Evolutionary conservation across 2,113 vertebrate genomes (phyloP), one percentile per base, ranked within the genome.

Genomic region (Pan paniscus): DNA sequence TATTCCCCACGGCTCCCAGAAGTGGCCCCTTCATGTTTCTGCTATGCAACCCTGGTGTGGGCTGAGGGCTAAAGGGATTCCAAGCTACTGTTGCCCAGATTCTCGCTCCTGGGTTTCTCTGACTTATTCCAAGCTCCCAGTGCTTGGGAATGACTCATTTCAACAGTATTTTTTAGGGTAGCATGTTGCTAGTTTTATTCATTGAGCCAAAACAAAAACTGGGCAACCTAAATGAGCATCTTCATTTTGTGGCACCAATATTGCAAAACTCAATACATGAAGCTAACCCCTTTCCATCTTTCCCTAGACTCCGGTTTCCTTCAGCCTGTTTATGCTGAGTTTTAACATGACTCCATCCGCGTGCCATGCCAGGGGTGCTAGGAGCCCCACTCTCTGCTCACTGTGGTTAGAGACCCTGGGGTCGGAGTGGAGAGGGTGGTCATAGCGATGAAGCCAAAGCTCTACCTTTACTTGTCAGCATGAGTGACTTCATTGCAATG

Each of bases 381-480:
- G 4, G 8, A 30, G 6, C 35, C 67, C 93, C 48, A 3, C 1
- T 40, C 20, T 40, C 70, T 57, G 40, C 48, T 88, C 27, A 11
- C 23, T 46, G 52, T 38, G 8, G 6, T 18, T 25, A n/a, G 52
- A 48, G 78, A 35, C 9, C 18, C 80, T 0, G 22, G 30, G 0
- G 3, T 38, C 25, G 7, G 52, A 1, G 30, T 1, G 0, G 10
- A 50, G 8, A 22, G 16, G 8, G 27, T 50, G 27, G 14, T 82
- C 70, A 82, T 1, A 10, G 76, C 72, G 3, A n/a, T n/a, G n/a
- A 17, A 16, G 50, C 8, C 8, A 27, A 32, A 72, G 13, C 27
- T 20, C 32, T 1, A 14, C n/a, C 46, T 40, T 32, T 40, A 59
- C 20, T 57, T 1, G 2, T 50, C 46, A 1, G 0, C 43, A n/a